Conservation (phyloP, 2,113 vertebrate species). For the human (Homo sapiens) region DNA sequence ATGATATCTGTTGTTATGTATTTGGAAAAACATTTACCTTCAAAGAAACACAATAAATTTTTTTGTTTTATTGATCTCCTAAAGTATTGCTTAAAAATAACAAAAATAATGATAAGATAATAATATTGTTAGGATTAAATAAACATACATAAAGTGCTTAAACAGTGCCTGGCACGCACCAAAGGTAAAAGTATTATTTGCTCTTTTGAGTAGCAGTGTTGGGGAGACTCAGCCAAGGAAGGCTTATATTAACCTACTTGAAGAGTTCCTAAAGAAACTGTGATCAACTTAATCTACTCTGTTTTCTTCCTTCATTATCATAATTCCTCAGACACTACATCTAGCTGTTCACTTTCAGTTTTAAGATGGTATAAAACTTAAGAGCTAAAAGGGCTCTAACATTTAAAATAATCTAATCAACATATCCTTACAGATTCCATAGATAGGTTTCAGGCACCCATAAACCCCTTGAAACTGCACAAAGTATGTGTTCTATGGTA, state of each 20-base stretch:
- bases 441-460: not conserved
- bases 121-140: not conserved
- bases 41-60: not conserved
- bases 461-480: not conserved
- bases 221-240: not conserved
- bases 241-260: not conserved
- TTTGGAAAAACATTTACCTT: constrained; percentile 7
- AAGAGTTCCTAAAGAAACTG: not conserved
- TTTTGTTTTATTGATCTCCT: not conserved
- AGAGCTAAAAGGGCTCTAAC: not conserved
- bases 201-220: not conserved
- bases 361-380: constrained; percentile 13
- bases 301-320: not conserved
- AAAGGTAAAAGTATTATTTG: not conserved
- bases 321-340: not conserved
- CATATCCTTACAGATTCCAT: not conserved
- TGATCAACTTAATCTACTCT: not conserved
- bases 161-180: not conserved
- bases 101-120: not conserved
- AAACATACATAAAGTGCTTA: not conserved
- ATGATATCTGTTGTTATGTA: not conserved
- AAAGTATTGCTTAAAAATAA: not conserved
- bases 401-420: constrained; percentile 8
- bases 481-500: not conserved
- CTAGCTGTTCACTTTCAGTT: not conserved